Percentiles rank a stretch among this genome's conserved stretches.
Conservation (phyloP, 2,797 vertebrate genomes). For the Odontamblyopus lacepedii region DNA sequence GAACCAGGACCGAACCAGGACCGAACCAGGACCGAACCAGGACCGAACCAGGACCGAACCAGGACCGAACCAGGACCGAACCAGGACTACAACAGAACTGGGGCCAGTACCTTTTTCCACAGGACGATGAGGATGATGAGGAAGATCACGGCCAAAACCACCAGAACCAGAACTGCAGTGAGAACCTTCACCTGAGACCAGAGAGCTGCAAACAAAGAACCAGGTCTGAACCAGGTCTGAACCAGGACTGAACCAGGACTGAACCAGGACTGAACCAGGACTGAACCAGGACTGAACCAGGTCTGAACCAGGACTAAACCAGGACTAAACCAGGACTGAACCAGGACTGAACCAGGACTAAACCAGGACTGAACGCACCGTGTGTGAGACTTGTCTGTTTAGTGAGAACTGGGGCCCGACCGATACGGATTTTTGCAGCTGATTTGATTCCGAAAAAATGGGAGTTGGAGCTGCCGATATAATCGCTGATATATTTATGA, state of each 20-base stretch:
- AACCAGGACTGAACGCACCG: too few species aligned
- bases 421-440: too few species aligned
- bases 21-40: neutral
- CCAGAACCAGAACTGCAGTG: constrained; percentile 83
- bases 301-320: neutral
- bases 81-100: neutral
- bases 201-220: constrained; percentile 69
- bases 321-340: too few species aligned
- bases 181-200: constrained; percentile 85
- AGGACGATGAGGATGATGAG: constrained; percentile 86
- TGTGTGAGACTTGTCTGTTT: too few species aligned
- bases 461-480: too few species aligned
- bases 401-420: too few species aligned
- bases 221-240: neutral
- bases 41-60: neutral
- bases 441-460: too few species aligned
- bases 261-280: neutral
- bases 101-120: constrained; percentile 84
- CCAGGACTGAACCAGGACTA: too few species aligned
- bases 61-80: neutral
- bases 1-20: neutral
- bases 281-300: neutral
- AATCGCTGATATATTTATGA: too few species aligned
- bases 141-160: constrained; percentile 82
- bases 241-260: neutral